phyloP scores from a whole-genome alignment of 2,113 vertebrate genomes.

The Atherinomorus stipes region DNA sequence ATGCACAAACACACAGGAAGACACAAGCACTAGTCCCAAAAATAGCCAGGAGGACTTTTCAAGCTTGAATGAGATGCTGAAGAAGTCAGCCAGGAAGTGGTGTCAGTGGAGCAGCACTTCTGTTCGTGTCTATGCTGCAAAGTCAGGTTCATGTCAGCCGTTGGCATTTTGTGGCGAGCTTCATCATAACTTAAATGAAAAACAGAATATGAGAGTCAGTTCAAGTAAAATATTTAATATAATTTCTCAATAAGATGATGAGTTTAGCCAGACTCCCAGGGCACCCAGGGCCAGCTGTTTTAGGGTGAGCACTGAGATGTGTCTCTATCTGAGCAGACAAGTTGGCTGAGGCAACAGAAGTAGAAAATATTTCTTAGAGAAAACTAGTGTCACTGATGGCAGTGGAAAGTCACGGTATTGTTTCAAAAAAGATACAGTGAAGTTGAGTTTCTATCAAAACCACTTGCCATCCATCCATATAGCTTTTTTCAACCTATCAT shows the following conservation, averaged over 20 bases:
- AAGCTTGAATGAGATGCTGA: constrained; percentile 15
- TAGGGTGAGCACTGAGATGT: background rate
- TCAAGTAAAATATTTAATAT: constrained; percentile 14
- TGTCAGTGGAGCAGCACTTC: constrained; percentile 1
- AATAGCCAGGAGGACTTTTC: constrained; percentile 13
- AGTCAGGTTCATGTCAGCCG: background rate
- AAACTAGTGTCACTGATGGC: background rate
- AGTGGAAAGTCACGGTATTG: background rate
- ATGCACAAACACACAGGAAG: background rate
- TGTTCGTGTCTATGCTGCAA: background rate
- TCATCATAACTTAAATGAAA: constrained; percentile 19
- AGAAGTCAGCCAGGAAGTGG: constrained; percentile 24
- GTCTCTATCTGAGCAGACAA: background rate
- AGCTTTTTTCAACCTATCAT: too few species aligned
- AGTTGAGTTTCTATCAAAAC: background rate
- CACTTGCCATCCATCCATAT: background rate
- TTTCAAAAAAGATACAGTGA: background rate
- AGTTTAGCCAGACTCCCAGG: background rate
- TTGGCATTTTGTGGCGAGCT: background rate
- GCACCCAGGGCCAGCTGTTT: background rate
- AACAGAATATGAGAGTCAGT: background rate
- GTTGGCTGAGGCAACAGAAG: background rate
- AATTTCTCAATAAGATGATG: constrained; percentile 4
- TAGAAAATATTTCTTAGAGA: constrained; percentile 2
- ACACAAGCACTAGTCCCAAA: background rate